Evolutionary conservation across 2,888 invertebrate species (phyloP).

Genomic region (Campoplex nolae): DNA sequence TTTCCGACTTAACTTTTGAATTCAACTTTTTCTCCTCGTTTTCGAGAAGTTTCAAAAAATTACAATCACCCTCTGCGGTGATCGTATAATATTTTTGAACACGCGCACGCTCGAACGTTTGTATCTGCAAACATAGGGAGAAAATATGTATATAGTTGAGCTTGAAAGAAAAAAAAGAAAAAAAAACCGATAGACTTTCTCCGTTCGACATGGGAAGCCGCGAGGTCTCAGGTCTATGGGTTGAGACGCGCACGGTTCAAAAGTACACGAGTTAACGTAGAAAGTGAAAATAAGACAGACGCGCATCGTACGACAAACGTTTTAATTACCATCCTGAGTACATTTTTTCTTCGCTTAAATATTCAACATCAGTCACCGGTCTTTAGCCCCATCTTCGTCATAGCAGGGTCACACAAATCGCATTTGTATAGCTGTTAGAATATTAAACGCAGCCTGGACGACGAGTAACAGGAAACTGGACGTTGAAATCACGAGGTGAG

Average conservation of each 20-base stretch:
- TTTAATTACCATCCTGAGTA: conserved; percentile 19
- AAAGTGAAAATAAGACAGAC: conserved; percentile 49
- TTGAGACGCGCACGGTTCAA: not conserved
- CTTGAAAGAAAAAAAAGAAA: not conserved
- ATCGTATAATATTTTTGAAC: not conserved
- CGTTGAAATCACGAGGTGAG: not conserved
- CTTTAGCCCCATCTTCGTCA: not conserved
- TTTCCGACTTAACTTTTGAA: not conserved
- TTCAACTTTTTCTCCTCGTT: not conserved
- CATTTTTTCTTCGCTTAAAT: not conserved
- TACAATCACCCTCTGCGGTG: not conserved
- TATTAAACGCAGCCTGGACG: not conserved
- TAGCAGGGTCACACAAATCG: not conserved
- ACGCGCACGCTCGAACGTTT: not conserved
- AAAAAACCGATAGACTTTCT: conserved; percentile 50
- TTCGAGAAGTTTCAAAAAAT: not conserved
- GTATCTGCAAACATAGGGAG: not conserved
- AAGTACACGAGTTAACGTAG: not conserved
- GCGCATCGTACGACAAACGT: not conserved
- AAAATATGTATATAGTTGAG: not conserved
- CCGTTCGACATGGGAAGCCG: not conserved
- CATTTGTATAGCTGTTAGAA: not conserved
- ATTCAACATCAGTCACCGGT: not conserved
- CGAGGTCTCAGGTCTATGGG: not conserved
- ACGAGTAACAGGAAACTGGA: not conserved